Base-by-base conservation (phyloP, 2,113 vertebrate species). In the Rhea pennata region DNA sequence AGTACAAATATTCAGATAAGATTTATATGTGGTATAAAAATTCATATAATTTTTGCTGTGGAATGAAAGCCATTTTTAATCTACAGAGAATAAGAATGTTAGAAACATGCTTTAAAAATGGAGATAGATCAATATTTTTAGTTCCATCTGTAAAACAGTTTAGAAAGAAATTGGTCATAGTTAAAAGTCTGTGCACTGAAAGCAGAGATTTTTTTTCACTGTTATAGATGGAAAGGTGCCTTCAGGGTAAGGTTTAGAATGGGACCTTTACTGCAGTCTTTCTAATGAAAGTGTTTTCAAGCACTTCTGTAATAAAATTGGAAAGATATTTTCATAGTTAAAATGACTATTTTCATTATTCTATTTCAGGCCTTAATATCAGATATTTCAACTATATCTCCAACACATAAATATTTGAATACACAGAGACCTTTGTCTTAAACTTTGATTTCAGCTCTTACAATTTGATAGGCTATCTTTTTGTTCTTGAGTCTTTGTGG, bases 291-390 rank as follows among this genome's bases (percentile, higher is more conserved):
- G 29, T 51, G 3, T 33, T 96, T 66, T 85, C 46, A 61, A 72
- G 70, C 3, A 90, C 39, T 27, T 78, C 15, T 50, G 12, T 88
- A 71, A 82, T 69, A 75, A 88, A 90, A 12, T 8, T 75, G 21
- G 23, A 80, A 79, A 76, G 6, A 39, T 61, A 56, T 72, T 74
- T 87, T 88, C 51, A 58, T n/a, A 76, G 66, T 67, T 84, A 69
- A 90, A 84, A 87, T 54, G 3, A 44, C 39, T 93, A 9, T 42
- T 95, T 94, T 89, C n/a, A 61, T 93, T 87, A 87, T 73, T 93
- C 8, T 79, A 5, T 82, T 90, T 80, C 40, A 82, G 44, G 10
- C 5, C 46, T 92, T 84, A 90, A 61, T 58, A 61, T n/a, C 19
- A 42, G 9, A 44, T 39, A 40, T 8, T 91, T 84, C 62, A 86